Percentiles rank a stretch among this genome's conserved stretches.
These are phyloP conservation scores for Acholoe squamosa DNA, from an alignment of 2,888 invertebrate genomes.

Conservation along the genomic window DNA sequence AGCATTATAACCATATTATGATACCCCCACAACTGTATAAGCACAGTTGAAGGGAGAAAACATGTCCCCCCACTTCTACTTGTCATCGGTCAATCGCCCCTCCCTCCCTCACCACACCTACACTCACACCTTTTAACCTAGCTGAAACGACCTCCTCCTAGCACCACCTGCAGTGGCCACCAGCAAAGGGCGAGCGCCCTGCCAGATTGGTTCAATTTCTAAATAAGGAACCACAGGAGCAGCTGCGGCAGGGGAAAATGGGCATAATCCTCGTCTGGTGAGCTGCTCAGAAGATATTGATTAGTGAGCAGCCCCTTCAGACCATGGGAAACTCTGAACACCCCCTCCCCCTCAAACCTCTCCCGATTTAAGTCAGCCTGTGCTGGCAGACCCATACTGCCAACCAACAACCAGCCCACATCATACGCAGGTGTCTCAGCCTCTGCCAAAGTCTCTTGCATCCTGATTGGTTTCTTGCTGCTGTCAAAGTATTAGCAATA, in stretches of 20 bases:
- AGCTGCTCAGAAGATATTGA: constrained; percentile 31
- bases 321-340: background rate
- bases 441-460: background rate
- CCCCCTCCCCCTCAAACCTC: background rate
- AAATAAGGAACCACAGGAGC: constrained; percentile 54
- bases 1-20: no score
- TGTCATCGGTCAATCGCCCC: no score
- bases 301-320: constrained; percentile 25
- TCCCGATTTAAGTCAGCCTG: background rate
- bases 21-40: no score
- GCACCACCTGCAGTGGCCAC: background rate
- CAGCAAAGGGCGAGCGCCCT: background rate
- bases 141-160: background rate
- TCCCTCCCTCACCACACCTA: no score
- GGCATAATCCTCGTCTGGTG: constrained; percentile 36
- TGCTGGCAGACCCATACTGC: background rate
- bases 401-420: background rate
- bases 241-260: constrained; percentile 38
- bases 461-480: constrained; percentile 19
- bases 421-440: constrained; percentile 27
- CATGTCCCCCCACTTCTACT: no score
- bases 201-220: constrained; percentile 31
- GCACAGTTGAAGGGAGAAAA: no score
- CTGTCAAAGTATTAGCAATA: background rate
- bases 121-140: no score